Evolutionary conservation across 2,888 invertebrate species (phyloP).

Genomic region (Clostera curtula): DNA sequence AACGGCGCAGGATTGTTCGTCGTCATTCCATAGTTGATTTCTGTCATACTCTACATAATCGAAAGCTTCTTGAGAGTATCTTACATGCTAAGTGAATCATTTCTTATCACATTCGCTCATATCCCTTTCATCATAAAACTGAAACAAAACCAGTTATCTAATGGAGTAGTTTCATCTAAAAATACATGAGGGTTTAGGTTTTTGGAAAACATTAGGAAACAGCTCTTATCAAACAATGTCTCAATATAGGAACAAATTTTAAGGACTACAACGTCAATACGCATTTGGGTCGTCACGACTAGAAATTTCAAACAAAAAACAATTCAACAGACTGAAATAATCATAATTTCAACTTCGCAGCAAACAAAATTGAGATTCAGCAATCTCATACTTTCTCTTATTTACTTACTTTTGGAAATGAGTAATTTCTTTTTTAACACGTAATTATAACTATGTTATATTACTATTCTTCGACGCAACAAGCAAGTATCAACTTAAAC

Average conservation of each 20-base stretch:
- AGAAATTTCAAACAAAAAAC: slow-evolving; percentile 51
- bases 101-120: slow-evolving; percentile 57
- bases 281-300: slow-evolving; percentile 65
- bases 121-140: slow-evolving; percentile 43
- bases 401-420: slow-evolving; percentile 29
- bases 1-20: slow-evolving; percentile 7
- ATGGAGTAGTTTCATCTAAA: slow-evolving; percentile 43
- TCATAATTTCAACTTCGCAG: slow-evolving; percentile 41
- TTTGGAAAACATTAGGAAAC: slow-evolving; percentile 26
- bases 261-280: slow-evolving; percentile 45
- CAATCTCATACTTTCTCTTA: slow-evolving; percentile 20
- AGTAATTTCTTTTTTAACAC: slow-evolving; percentile 36
- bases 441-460: slow-evolving; percentile 55
- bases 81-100: slow-evolving; percentile 51
- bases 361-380: slow-evolving; percentile 39
- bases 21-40: not conserved
- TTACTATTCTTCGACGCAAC: slow-evolving; percentile 51
- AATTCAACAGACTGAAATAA: slow-evolving; percentile 40
- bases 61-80: slow-evolving; percentile 26
- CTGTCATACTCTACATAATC: not conserved
- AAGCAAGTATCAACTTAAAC: slow-evolving; percentile 68
- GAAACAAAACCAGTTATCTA: slow-evolving; percentile 41
- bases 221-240: slow-evolving; percentile 36
- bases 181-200: slow-evolving; percentile 41
- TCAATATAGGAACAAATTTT: slow-evolving; percentile 56